phyloP scores from a whole-genome alignment of 2,888 invertebrate genomes.

The Spodoptera picta region DNA sequence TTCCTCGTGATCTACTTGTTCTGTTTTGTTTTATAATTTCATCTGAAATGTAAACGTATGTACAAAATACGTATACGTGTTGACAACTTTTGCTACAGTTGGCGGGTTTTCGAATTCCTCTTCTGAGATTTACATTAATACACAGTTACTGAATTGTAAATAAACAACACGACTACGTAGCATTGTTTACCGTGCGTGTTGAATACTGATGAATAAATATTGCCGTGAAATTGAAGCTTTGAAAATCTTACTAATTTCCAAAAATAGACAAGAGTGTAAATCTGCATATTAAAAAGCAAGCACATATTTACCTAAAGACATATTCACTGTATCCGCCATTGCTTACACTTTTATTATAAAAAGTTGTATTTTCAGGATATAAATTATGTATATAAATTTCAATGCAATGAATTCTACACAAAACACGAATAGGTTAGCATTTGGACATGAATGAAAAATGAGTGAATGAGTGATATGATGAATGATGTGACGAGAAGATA shows the following conservation, averaged over 20 bases:
- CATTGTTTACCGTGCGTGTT: too few relatives aligned
- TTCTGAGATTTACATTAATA: background rate
- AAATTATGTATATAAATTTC: background rate
- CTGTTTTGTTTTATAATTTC: constrained; percentile 82
- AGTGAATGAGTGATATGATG: too few relatives aligned
- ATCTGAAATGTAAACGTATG: constrained; percentile 62
- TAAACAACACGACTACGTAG: background rate
- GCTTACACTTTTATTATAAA: constrained; percentile 10
- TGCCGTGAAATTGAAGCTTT: constrained; percentile 1
- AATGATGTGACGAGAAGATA: too few relatives aligned
- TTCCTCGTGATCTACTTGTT: constrained; percentile 74
- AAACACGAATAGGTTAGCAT: constrained; percentile 12
- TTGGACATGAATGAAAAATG: constrained; percentile 14
- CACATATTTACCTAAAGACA: constrained; percentile 79
- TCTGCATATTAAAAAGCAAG: constrained; percentile 1
- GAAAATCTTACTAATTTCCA: constrained; percentile 43
- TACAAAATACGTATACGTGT: constrained; percentile 8
- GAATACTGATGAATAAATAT: constrained; percentile 4
- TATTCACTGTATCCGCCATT: constrained; percentile 82
- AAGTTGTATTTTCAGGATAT: background rate
- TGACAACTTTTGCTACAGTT: constrained; percentile 37
- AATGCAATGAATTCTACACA: constrained; percentile 3
- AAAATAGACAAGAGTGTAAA: constrained; percentile 48
- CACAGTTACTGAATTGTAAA: background rate
- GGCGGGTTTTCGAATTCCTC: constrained; percentile 20